phyloP scores from a whole-genome alignment of 2,888 invertebrate species.

The Xiphydria camelus region DNA sequence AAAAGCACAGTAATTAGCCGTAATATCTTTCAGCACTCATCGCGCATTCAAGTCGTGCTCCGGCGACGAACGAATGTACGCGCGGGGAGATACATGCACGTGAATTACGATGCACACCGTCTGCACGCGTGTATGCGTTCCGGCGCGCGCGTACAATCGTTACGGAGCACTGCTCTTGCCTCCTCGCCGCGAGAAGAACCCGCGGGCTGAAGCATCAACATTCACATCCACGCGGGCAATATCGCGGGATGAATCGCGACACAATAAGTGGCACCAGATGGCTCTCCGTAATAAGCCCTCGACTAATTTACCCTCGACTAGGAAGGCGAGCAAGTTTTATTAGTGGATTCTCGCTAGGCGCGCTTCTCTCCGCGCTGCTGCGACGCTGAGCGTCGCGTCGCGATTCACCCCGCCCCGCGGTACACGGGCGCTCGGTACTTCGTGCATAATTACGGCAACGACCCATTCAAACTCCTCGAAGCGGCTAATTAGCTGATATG shows the following conservation, averaged over 20 bases:
- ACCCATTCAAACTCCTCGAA: no score
- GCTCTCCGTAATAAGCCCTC: slow-evolving; percentile 28
- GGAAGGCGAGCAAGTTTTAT: slow-evolving; percentile 22
- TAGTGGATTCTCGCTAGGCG: slow-evolving; percentile 28
- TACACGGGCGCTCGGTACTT: no score
- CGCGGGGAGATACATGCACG: background rate
- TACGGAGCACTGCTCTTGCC: no score
- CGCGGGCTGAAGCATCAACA: background rate
- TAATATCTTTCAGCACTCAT: background rate
- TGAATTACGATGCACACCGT: background rate
- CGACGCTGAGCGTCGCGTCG: background rate
- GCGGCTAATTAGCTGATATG: no score
- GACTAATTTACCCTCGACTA: slow-evolving; percentile 20
- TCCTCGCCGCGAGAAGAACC: background rate
- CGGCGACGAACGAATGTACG: background rate
- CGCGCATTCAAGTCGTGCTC: background rate
- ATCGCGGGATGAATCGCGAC: slow-evolving; percentile 26
- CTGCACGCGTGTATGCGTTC: background rate
- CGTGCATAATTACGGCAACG: no score
- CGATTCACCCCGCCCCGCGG: no score
- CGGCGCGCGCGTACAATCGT: background rate
- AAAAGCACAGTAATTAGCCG: slow-evolving; percentile 1
- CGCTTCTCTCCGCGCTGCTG: background rate
- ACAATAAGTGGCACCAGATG: slow-evolving; percentile 38
- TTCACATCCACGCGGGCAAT: slow-evolving; percentile 16